A percentile compares a stretch with the other conserved stretches of the same genome.
Evolutionary conservation across 2,888 invertebrate species (phyloP).

Genomic region (Macaria liturata): DNA sequence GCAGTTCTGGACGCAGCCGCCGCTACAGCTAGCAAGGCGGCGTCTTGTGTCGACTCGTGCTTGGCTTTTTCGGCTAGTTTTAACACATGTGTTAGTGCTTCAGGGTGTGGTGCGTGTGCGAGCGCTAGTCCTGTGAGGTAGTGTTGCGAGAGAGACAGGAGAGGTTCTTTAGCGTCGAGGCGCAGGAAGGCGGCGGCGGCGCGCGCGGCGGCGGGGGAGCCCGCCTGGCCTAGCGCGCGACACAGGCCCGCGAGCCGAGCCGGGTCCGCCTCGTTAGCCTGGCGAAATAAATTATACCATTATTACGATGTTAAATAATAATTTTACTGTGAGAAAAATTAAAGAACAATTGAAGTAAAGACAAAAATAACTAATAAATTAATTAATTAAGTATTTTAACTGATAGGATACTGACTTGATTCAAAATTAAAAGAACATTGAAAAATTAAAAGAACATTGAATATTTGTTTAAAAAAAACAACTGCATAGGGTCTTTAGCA

Average conservation of each 20-base stretch:
- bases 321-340: no score
- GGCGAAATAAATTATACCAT: not conserved
- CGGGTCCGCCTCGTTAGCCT: not conserved
- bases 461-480: no score
- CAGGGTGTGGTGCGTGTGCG: constrained; percentile 25
- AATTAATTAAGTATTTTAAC: no score
- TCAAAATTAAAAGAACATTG: no score
- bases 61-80: constrained; percentile 42
- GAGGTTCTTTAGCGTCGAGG: constrained; percentile 42
- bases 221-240: constrained; percentile 53
- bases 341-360: no score
- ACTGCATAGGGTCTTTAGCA: no score
- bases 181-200: constrained; percentile 51
- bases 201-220: constrained; percentile 40
- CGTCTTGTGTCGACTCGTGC: constrained; percentile 28
- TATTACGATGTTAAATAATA: no score
- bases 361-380: no score
- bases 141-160: constrained; percentile 33
- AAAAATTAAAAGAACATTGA: no score
- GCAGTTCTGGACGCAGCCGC: constrained; percentile 45
- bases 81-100: constrained; percentile 41
- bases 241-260: constrained; percentile 33
- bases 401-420: no score
- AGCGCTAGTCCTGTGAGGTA: constrained; percentile 39
- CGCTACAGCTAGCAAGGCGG: constrained; percentile 36